Percentiles rank a stretch among this genome's conserved stretches.
Evolutionary conservation across 2,888 invertebrate genomes (phyloP).

Genomic region (Aphodius granarius): DNA sequence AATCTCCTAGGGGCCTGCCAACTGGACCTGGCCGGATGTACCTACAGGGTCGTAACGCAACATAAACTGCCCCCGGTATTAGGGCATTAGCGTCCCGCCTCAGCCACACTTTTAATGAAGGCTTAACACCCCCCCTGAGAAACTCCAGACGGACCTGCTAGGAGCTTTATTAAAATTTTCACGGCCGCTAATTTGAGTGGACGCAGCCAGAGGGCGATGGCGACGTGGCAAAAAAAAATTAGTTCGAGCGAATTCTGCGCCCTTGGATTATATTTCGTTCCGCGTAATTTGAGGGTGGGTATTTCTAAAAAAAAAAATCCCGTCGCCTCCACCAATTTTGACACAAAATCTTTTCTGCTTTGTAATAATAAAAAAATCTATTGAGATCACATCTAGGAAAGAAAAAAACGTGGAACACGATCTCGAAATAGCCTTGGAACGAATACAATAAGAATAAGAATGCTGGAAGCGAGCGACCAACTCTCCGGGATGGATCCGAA

Average conservation of each 20-base stretch:
- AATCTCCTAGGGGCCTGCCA: not conserved
- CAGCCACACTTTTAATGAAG: not conserved
- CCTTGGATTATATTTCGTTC: not conserved
- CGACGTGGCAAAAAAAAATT: not conserved
- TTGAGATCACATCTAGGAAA: too few species aligned
- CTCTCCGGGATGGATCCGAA: not conserved
- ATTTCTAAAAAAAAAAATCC: not conserved
- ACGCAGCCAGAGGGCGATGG: not conserved
- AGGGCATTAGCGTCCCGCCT: not conserved
- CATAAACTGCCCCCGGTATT: not conserved
- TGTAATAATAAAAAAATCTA: too few species aligned
- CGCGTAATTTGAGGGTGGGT: not conserved
- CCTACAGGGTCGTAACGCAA: not conserved
- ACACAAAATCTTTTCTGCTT: too few species aligned
- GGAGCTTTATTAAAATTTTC: not conserved
- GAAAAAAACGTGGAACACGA: too few species aligned
- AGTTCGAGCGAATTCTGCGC: not conserved
- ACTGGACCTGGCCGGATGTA: not conserved
- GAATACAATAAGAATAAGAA: not conserved
- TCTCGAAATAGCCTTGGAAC: not conserved
- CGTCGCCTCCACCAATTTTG: not conserved
- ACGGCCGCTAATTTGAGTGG: not conserved
- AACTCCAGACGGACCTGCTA: not conserved
- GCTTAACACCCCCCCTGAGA: not conserved
- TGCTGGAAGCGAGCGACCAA: not conserved